phyloP scores from a whole-genome alignment of 2,888 invertebrate genomes.

The Eueremaeus valkanovi region DNA sequence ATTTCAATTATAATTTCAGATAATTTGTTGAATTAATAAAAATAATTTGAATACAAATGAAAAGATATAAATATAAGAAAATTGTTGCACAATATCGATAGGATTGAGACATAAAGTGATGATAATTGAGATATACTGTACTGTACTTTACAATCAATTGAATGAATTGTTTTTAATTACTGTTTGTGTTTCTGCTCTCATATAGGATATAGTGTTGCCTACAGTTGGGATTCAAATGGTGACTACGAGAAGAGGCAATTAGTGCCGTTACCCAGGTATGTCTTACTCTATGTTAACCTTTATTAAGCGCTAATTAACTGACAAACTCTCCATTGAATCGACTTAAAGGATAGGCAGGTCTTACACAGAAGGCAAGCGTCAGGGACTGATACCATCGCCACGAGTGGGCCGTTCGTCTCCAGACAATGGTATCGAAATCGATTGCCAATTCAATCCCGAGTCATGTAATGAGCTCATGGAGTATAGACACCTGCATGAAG shows the following conservation, averaged over 20 bases:
- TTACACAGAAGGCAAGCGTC: slow-evolving; percentile 14
- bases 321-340: neutral
- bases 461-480: slow-evolving; percentile 15
- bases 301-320: neutral
- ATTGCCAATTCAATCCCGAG: slow-evolving; percentile 25
- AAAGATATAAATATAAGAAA: no score
- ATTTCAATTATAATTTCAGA: no score
- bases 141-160: no score
- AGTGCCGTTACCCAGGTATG: slow-evolving; percentile 38
- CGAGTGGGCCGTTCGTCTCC: slow-evolving; percentile 42
- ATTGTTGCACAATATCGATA: no score
- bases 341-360: slow-evolving; percentile 40
- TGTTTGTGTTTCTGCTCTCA: no score
- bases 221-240: slow-evolving; percentile 7
- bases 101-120: no score
- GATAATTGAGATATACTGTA: no score
- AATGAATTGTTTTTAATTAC: no score
- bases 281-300: neutral
- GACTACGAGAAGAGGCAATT: slow-evolving; percentile 37
- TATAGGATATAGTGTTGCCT: slow-evolving; percentile 19
- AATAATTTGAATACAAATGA: no score
- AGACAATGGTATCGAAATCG: slow-evolving; percentile 16
- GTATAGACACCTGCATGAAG: slow-evolving; percentile 9
- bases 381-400: slow-evolving; percentile 41
- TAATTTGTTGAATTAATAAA: no score